Evolutionary conservation across 2,797 vertebrate genomes (phyloP).

Genomic region (Steatocranus sp.): DNA sequence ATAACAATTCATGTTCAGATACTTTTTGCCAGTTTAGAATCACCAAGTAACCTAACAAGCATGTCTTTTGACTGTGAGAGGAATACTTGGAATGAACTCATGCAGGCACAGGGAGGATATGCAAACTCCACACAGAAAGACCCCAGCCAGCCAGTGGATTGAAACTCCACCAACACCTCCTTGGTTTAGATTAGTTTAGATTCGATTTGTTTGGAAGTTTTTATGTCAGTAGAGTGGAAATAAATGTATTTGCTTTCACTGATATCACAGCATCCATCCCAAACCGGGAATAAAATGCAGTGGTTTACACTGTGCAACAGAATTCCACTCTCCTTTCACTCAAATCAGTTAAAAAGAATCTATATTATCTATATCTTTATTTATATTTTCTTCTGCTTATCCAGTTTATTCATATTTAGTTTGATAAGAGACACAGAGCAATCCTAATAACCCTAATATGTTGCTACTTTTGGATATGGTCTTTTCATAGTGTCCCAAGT

Average conservation of each 20-base stretch:
- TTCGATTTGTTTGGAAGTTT: neutral
- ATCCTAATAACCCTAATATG: neutral
- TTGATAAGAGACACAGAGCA: neutral
- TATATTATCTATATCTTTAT: neutral
- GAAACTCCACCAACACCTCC: neutral
- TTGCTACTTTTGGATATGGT: neutral
- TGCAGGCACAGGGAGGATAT: neutral
- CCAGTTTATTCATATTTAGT: neutral
- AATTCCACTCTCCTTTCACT: neutral
- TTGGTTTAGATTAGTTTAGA: neutral
- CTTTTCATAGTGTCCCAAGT: neutral
- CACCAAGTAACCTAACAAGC: neutral
- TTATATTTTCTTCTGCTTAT: neutral
- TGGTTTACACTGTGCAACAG: neutral
- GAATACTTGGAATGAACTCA: neutral
- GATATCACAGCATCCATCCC: neutral
- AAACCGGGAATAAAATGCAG: neutral
- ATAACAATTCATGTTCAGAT: neutral
- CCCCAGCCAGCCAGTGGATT: neutral
- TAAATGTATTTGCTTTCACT: neutral
- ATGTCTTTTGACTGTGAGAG: neutral
- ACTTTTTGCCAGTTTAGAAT: neutral
- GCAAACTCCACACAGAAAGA: neutral
- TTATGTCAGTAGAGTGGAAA: neutral
- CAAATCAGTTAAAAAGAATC: neutral